A percentile compares a stretch with the other conserved stretches of the same genome.
These are phyloP conservation scores for Amniataba percoides DNA, from an alignment of 2,797 vertebrate species.

Conservation along the genomic window DNA sequence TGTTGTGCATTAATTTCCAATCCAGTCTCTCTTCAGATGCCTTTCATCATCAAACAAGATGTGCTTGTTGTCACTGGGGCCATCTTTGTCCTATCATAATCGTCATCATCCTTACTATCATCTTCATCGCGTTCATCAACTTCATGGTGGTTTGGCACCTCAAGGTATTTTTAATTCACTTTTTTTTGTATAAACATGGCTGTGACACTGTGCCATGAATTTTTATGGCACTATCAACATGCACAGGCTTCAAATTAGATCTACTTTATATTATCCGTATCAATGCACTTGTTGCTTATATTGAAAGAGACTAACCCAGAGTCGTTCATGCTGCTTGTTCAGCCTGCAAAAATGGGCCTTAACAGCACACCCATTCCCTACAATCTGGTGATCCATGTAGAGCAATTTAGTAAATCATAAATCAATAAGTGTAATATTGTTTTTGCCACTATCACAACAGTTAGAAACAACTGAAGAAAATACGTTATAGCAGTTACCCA, in stretches of 20 bases:
- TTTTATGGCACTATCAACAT: not conserved
- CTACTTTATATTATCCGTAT: not conserved
- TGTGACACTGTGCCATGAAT: not conserved
- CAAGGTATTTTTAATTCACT: slow-evolving; percentile 55
- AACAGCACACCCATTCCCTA: not conserved
- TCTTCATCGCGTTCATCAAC: slow-evolving; percentile 63
- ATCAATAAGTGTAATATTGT: not conserved
- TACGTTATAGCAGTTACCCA: not conserved
- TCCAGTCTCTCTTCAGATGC: slow-evolving; percentile 50
- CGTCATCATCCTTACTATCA: slow-evolving; percentile 64
- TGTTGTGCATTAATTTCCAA: slow-evolving; percentile 30
- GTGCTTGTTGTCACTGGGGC: slow-evolving; percentile 43
- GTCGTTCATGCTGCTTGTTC: not conserved
- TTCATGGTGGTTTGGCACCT: slow-evolving; percentile 33
- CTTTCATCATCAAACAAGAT: slow-evolving; percentile 44
- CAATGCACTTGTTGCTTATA: not conserved
- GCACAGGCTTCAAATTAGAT: not conserved
- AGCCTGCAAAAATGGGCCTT: not conserved
- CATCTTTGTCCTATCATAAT: slow-evolving; percentile 62
- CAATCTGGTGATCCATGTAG: not conserved
- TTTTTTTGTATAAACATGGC: not conserved
- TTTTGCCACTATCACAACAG: not conserved
- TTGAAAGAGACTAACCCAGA: not conserved
- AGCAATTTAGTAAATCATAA: not conserved
- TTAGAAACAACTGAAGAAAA: not conserved